Base-by-base conservation (phyloP, 2,113 vertebrate species). In the Sander lucioperca region DNA sequence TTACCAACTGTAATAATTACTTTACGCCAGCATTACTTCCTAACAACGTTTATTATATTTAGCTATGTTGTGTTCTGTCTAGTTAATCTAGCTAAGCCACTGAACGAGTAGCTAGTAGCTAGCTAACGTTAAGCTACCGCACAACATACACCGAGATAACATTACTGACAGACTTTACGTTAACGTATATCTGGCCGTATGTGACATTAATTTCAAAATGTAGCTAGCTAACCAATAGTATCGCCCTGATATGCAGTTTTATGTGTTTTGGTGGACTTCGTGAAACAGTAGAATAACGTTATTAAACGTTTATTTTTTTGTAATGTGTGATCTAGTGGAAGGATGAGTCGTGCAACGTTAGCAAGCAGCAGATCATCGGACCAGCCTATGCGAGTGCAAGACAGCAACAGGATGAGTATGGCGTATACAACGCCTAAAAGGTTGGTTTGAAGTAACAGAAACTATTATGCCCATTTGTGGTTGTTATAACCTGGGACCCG, bases 391-490 rank as follows among this genome's bases (percentile, higher is more conserved):
- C 93, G 98, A 67, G 96, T 97, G n/a, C 95, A 95, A 45, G 97
- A 98, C 85, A 91, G 2, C 77, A 96, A 96, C 94, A 97, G 96
- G 87, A 96, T 94, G 88, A 96, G 96, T 66, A 94, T 96, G 79
- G 87, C 94, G 15, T 97, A 96, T 0, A 93, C 96, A 3, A 99
- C 98, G 0, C 98, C 98, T 23, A 96, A 98, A 88, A 96, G 80
- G 97, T 99, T 92, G 89, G 77, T 79, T 47, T 12, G 23, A 23
- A 16, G 0, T 67, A 6, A 39, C 19, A 11, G 39, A 43, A 43
- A 11, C 39, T 3, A 11, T 3, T 43, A 11, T 43, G 9, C 39
- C 39, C 10, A 43, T 43, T 11, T 43, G 39, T 11, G 39, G 39
- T 43, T 43, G 10, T 43, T 21, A 15, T n/a, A n/a, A 12, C 27